phyloP scores from a whole-genome alignment of 2,888 invertebrate genomes.

The Rhagophthalmus giganteus region DNA sequence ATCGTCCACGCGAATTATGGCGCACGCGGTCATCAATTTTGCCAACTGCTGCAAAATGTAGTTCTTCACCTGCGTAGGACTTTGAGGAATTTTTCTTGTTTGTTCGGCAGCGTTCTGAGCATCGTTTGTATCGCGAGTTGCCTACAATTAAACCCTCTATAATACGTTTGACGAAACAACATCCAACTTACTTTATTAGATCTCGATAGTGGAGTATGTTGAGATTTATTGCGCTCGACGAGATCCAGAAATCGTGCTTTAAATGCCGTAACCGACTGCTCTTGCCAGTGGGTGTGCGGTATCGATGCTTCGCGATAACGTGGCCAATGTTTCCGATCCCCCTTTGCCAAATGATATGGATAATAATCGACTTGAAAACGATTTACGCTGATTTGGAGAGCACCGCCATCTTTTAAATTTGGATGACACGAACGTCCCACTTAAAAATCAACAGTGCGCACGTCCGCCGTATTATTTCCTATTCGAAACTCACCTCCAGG shows the following conservation, averaged over 20 bases:
- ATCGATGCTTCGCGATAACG: conserved; percentile 78
- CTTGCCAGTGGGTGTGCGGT: conserved; percentile 84
- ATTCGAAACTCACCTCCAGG: conserved; percentile 79
- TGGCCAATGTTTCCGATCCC: conserved; percentile 88
- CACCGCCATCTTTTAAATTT: conserved; percentile 85
- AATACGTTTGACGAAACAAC: too few species aligned
- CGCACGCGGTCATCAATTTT: conserved; percentile 90
- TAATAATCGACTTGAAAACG: conserved; percentile 92
- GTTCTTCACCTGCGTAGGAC: conserved; percentile 62
- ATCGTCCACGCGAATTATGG: conserved; percentile 87
- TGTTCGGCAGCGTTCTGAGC: too few species aligned
- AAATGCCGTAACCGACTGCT: conserved; percentile 80
- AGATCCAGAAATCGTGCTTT: conserved; percentile 75
- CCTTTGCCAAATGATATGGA: conserved; percentile 92
- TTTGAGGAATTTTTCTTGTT: conserved; percentile 34
- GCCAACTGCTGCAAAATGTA: conserved; percentile 74
- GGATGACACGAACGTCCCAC: conserved; percentile 85
- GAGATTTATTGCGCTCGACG: conserved; percentile 64
- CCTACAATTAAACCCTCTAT: too few species aligned
- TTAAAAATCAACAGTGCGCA: too few species aligned
- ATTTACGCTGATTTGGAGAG: conserved; percentile 86
- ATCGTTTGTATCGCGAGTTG: too few species aligned
- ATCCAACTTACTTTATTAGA: conserved; percentile 41
- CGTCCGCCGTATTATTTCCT: too few species aligned
- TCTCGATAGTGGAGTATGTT: conserved; percentile 58